Evolutionary conservation across 2,113 vertebrate genomes (phyloP), one percentile per base, ranked within the genome.

Genomic region (Saiga tatarica): DNA sequence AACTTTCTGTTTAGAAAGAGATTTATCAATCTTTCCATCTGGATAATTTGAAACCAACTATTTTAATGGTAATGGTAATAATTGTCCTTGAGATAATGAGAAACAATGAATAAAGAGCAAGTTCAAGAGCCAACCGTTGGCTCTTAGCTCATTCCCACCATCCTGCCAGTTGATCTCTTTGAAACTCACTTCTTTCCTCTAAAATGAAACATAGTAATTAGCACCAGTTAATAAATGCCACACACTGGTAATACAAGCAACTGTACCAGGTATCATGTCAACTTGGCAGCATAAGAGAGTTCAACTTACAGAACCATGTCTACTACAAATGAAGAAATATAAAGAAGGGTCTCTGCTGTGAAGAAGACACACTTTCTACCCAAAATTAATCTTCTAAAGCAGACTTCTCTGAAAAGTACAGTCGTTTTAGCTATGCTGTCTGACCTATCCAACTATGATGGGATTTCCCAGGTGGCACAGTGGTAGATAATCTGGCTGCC

Each of bases 51-150:
- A 84, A 96, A 81, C 25, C 74, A 96, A 42, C 52, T 90, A 26
- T 87, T 95, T 94, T 83, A 85, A 84, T 76, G 87, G 82, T 52
- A 57, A 53, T 57, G 9, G 36, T 50, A 84, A 64, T 62, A 91
- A 53, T 50, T 71, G 33, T 79, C 53, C 91, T 91, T 94, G 88
- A 95, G 97, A 89, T 89, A 74, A 90, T 76, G 64, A 57, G 76
- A 95, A 88, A 55, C 2, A 21, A n/a, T 62, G 26, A 95, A 50
- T 57, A 86, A 96, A 88, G 90, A 84, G 36, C 2, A 8, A 91
- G 12, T 52, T 92, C n/a, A 60, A 93, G 19, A 71, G 74, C 42
- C 50, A 92, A 55, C 26, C 2, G 0, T 47, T 90, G 92, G 39
- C 36, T 97, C 28, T 57, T 45, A 78, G 78, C 89, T 59, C 25